Evolutionary conservation across 2,113 vertebrate species (phyloP).

Genomic region (Carettochelys insculpta): DNA sequence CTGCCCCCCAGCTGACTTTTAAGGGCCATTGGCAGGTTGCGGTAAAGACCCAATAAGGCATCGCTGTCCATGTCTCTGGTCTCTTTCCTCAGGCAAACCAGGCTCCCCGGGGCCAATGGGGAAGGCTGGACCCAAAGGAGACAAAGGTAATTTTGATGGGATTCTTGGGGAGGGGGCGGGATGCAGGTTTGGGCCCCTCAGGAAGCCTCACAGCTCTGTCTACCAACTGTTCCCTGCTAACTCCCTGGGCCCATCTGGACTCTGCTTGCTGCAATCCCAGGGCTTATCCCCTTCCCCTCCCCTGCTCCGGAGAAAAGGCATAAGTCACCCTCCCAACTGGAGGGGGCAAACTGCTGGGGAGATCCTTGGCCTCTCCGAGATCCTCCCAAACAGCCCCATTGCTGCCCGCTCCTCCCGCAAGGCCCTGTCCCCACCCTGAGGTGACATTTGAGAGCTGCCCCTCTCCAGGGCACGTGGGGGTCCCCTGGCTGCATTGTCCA

Average conservation of each 20-base stretch:
- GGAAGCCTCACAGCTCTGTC: not conserved
- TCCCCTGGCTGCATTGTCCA: not conserved
- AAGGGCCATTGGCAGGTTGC: not conserved
- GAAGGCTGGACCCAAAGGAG: constrained; percentile 11
- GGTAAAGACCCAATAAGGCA: not conserved
- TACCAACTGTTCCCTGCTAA: too few relatives aligned
- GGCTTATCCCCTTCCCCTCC: not conserved
- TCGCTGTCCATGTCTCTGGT: not conserved
- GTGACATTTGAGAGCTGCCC: not conserved
- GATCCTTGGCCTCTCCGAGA: not conserved
- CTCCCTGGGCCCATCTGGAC: not conserved
- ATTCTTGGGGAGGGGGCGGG: not conserved
- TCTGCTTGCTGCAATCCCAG: not conserved
- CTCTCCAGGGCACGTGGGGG: not conserved
- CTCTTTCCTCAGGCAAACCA: not conserved
- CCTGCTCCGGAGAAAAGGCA: not conserved
- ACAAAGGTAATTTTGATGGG: not conserved
- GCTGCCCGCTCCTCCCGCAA: not conserved
- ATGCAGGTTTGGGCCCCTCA: not conserved
- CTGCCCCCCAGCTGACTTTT: not conserved
- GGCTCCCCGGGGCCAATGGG: not conserved
- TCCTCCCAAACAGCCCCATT: not conserved
- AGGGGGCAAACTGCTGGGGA: not conserved
- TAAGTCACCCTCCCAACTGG: too few relatives aligned
- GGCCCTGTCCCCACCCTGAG: not conserved